These are phyloP conservation scores for Sorex maritimensis DNA, from an alignment of 2,797 vertebrate species.

Conservation along the genomic window DNA sequence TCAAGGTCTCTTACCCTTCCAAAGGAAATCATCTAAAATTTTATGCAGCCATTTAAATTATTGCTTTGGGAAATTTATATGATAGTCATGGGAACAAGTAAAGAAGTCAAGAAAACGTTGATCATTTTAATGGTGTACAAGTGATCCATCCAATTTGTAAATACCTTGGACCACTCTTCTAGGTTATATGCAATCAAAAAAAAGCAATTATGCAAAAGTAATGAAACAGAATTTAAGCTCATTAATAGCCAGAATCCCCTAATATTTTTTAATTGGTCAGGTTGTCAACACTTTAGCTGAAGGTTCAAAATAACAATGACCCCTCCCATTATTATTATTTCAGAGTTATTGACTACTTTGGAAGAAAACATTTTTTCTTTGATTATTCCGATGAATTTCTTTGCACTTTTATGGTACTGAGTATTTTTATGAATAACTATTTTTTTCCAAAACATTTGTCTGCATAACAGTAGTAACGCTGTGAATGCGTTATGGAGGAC, in stretches of 20 bases:
- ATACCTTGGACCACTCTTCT: conserved; percentile 80
- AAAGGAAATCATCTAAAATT: conserved; percentile 86
- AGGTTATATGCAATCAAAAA: conserved; percentile 77
- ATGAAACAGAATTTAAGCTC: conserved; percentile 75
- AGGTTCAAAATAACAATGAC: background rate
- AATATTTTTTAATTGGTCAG: conserved; percentile 62
- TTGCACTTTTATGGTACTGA: conserved; percentile 18
- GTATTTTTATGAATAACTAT: background rate
- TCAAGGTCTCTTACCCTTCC: conserved; percentile 84
- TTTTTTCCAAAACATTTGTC: conserved; percentile 24
- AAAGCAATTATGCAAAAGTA: conserved; percentile 76
- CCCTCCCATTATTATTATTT: background rate
- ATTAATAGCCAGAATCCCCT: conserved; percentile 63
- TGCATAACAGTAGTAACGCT: background rate
- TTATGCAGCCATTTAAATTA: conserved; percentile 83
- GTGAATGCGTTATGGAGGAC: background rate
- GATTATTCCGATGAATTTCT: conserved; percentile 38
- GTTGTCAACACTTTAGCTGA: conserved; percentile 50
- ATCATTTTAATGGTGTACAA: conserved; percentile 84
- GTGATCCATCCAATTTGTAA: conserved; percentile 83
- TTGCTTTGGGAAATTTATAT: conserved; percentile 85
- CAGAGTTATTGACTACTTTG: background rate
- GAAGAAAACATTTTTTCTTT: conserved; percentile 58
- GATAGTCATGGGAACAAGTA: conserved; percentile 84
- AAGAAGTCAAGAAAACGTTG: conserved; percentile 83